Percentiles rank a stretch among this genome's conserved stretches.
Conservation (phyloP, 2,113 vertebrate genomes). For the Danionella cerebrum region DNA sequence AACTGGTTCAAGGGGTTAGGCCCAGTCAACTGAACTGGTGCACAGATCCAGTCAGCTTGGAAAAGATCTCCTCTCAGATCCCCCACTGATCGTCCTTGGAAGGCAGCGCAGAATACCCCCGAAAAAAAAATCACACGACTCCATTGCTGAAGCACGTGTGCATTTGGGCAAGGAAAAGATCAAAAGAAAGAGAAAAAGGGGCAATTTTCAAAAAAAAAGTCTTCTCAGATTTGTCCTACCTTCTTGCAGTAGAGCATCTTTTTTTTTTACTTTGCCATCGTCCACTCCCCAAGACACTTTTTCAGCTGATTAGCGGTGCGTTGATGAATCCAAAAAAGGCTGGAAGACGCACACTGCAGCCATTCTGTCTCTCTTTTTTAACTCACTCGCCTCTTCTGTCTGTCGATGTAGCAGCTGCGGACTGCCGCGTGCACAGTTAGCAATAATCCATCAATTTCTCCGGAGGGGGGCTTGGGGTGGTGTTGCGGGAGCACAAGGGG, state of each 20-base stretch:
- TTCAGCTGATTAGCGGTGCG: slow-evolving; percentile 63
- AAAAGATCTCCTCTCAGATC: slow-evolving; percentile 62
- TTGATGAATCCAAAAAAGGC: slow-evolving; percentile 67
- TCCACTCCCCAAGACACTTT: slow-evolving; percentile 33
- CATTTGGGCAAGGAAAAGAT: slow-evolving; percentile 19
- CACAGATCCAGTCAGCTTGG: slow-evolving; percentile 61
- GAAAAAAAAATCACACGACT: slow-evolving; percentile 57
- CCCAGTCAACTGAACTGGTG: slow-evolving; percentile 76
- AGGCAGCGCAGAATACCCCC: slow-evolving; percentile 60
- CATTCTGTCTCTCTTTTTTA: slow-evolving; percentile 58
- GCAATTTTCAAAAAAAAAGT: slow-evolving; percentile 9
- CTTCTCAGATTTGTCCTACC: slow-evolving; percentile 43
- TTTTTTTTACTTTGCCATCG: slow-evolving; percentile 10
- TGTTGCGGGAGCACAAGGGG: slow-evolving; percentile 38
- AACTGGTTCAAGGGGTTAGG: slow-evolving; percentile 66
- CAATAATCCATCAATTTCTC: slow-evolving; percentile 78
- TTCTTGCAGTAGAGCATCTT: slow-evolving; percentile 50
- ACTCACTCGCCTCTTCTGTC: slow-evolving; percentile 66
- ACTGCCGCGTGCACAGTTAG: slow-evolving; percentile 72
- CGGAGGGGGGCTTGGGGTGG: slow-evolving; percentile 52
- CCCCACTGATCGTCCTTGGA: slow-evolving; percentile 70
- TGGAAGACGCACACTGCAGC: slow-evolving; percentile 68
- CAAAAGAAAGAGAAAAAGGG: slow-evolving; percentile 33
- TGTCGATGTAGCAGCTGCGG: slow-evolving; percentile 73
- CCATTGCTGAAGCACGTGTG: slow-evolving; percentile 51